phyloP scores from a whole-genome alignment of 2,797 vertebrate species.

The Sebastes oblongus region DNA sequence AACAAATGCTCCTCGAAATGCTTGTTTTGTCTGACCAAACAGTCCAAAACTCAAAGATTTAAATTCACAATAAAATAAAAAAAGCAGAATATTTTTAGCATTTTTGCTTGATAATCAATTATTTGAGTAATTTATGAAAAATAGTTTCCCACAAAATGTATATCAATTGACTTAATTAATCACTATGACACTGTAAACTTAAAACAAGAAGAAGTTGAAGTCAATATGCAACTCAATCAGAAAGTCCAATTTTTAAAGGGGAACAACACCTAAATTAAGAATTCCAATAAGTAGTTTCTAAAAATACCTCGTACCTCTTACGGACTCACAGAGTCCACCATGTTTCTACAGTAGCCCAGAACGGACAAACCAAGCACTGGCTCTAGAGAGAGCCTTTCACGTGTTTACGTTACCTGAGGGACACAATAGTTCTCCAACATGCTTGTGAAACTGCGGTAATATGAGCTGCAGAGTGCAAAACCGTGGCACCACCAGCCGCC shows the following conservation, averaged over 20 bases:
- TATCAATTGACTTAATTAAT: not conserved
- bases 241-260: not conserved
- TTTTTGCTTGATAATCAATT: not conserved
- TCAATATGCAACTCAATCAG: not conserved
- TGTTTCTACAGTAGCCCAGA: too few relatives aligned
- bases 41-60: not conserved
- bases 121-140: not conserved
- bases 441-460: too few relatives aligned
- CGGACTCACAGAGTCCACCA: too few relatives aligned
- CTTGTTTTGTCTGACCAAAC: not conserved
- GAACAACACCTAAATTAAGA: too few relatives aligned
- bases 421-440: too few relatives aligned
- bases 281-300: too few relatives aligned
- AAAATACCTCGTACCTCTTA: too few relatives aligned
- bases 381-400: too few relatives aligned
- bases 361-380: too few relatives aligned
- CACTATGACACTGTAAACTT: not conserved
- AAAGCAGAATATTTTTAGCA: not conserved
- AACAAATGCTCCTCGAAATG: not conserved
- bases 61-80: not conserved
- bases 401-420: too few relatives aligned
- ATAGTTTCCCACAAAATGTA: not conserved
- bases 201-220: not conserved
- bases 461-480: too few relatives aligned
- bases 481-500: too few relatives aligned